Conservation (phyloP, 2,113 vertebrate genomes). For the Phaethon lepturus region DNA sequence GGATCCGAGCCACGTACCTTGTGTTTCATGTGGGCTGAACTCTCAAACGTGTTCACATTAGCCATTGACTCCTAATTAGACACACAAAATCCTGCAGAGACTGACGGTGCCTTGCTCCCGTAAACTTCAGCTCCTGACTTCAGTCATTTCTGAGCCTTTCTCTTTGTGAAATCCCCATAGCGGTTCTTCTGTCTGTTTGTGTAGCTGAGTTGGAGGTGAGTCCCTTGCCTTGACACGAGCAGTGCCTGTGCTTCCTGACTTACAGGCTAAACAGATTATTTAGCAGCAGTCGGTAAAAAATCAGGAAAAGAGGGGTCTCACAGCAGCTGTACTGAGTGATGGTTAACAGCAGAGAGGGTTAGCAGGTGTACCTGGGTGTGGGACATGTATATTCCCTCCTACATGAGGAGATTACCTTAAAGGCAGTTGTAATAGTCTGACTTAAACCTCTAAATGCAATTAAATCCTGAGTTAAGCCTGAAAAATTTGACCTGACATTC, state of each 20-base stretch:
- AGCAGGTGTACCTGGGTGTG: neutral
- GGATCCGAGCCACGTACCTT: rapidly evolving
- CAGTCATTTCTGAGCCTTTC: neutral
- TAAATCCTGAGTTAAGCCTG: constrained; percentile 58
- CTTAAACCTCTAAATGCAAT: constrained; percentile 57
- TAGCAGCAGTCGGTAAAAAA: neutral
- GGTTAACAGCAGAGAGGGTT: neutral
- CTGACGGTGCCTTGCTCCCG: neutral
- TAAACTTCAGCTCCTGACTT: rapidly evolving
- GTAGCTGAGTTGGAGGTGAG: neutral
- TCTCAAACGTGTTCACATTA: neutral
- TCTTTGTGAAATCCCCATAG: neutral
- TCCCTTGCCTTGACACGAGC: neutral
- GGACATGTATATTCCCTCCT: neutral
- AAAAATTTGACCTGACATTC: constrained; percentile 22
- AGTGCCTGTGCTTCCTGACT: neutral
- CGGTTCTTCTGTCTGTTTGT: neutral
- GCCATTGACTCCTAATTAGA: neutral
- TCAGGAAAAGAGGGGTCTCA: neutral
- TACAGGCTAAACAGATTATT: neutral
- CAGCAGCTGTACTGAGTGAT: neutral
- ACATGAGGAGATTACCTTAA: neutral
- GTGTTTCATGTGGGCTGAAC: neutral
- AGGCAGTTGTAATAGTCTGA: neutral
- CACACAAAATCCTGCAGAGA: neutral